phyloP scores from a whole-genome alignment of 2,888 invertebrate genomes.

The Dorcus hopei region DNA sequence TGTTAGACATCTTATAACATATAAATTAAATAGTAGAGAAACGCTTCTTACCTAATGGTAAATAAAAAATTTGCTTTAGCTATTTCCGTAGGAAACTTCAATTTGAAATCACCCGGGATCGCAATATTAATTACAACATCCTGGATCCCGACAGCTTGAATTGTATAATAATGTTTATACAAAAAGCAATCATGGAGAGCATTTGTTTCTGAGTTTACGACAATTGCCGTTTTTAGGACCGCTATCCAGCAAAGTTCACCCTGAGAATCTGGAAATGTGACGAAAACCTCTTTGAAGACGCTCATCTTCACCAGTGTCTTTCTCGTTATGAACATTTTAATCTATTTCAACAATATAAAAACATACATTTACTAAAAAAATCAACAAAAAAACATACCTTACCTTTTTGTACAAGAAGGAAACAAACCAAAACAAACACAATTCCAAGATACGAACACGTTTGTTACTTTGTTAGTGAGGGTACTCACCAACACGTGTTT shows the following conservation, averaged over 20 bases:
- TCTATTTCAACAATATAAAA: conserved; percentile 8
- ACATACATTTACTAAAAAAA: conserved; percentile 7
- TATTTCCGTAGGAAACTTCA: conserved; percentile 2
- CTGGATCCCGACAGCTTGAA: conserved; percentile 3
- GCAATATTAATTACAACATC: background rate
- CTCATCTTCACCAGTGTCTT: too few species aligned
- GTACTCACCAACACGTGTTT: too few species aligned
- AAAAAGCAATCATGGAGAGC: background rate
- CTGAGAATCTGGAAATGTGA: conserved; percentile 1
- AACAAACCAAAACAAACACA: too few species aligned
- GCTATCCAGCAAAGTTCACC: conserved; percentile 3
- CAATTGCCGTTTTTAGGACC: conserved; percentile 2
- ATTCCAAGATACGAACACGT: too few species aligned
- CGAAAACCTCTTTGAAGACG: conserved; percentile 2
- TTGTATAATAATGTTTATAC: background rate
- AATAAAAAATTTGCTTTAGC: conserved; percentile 3
- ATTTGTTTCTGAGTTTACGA: background rate
- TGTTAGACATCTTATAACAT: too few species aligned
- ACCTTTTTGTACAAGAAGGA: too few species aligned
- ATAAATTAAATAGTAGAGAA: background rate
- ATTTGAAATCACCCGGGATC: background rate
- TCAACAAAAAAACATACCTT: conserved; percentile 8
- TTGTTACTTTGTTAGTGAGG: too few species aligned
- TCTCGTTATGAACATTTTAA: too few species aligned
- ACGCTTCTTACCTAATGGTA: conserved; percentile 3